Evolutionary conservation across 2,113 vertebrate species (phyloP).

Genomic region (Festucalex cinctus): DNA sequence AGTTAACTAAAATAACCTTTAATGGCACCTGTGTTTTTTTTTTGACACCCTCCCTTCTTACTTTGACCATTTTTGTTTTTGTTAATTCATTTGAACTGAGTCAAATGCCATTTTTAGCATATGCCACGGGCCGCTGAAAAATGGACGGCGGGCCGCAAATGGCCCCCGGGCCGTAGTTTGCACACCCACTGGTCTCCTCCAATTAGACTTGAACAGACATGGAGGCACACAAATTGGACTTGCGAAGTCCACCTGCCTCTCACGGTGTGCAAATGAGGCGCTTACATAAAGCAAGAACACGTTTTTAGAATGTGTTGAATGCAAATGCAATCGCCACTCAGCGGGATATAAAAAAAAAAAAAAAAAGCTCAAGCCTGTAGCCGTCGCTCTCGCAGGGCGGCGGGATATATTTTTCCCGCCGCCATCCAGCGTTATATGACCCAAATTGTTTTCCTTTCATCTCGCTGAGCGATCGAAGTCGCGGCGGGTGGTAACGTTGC

Average conservation of each 20-base stretch:
- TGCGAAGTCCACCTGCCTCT: background rate
- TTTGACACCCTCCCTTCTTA: too few relatives aligned
- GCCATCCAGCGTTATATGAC: constrained; percentile 25
- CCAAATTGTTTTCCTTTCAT: constrained; percentile 64
- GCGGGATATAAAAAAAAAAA: constrained; percentile 42
- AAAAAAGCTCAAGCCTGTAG: constrained; percentile 41
- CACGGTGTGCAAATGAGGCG: constrained; percentile 48
- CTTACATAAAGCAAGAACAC: constrained; percentile 36
- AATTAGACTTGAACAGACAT: background rate
- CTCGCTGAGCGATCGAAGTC: constrained; percentile 41
- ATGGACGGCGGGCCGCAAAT: too few relatives aligned
- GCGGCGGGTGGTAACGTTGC: constrained; percentile 26
- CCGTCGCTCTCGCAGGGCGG: constrained; percentile 37
- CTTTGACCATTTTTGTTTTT: too few relatives aligned
- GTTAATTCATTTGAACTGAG: too few relatives aligned
- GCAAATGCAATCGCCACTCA: constrained; percentile 47
- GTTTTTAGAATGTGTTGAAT: constrained; percentile 51
- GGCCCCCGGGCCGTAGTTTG: too few relatives aligned
- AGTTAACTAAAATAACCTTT: too few relatives aligned
- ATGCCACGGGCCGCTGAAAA: too few relatives aligned
- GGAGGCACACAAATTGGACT: too few relatives aligned
- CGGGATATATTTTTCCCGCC: constrained; percentile 28
- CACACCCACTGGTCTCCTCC: too few relatives aligned
- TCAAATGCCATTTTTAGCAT: too few relatives aligned
- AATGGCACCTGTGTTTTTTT: too few relatives aligned